Evolutionary conservation across 2,888 invertebrate species (phyloP), one percentile per base, ranked within the genome.

Genomic region (Kryphioiulus occultus): DNA sequence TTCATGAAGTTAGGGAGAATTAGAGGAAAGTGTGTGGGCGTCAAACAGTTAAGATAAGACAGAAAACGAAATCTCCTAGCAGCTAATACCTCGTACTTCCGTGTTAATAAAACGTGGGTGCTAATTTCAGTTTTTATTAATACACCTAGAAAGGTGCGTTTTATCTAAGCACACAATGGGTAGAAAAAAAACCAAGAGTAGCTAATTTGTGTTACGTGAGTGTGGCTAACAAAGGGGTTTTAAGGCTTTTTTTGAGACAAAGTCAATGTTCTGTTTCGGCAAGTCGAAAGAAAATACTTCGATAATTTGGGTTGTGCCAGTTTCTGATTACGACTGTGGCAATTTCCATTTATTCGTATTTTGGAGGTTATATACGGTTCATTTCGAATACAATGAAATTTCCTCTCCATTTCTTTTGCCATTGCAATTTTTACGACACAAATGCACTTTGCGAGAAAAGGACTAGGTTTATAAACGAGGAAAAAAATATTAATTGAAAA

Each of bases 251-350:
- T 26, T 9, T 9, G 10, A 68, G 26, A 68, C 68, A 68, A 68
- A 68, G 68, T 68, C 68, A 68, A 68, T 68, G 68, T 68, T 68
- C 68, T 68, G 68, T 68, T 68, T 68, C 68, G 68, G 26, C 68
- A 68, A 68, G 68, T 68, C 68, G 68, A 68, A 68, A 68, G 68
- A 68, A 68, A 68, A 68, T 68, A 68, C 68, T 68, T 68, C 68
- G 68, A 68, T 68, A 68, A 68, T 68, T 68, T 68, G 68, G 68
- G 68, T 68, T 68, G 68, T 68, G 68, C 68, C 68, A 68, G 68
- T 68, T 68, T 68, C 68, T 68, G 68, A 68, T 68, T 68, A 68
- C 68, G 68, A 68, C 59, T 59, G 68, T 68, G 22, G 68, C 68
- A 68, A 68, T 68, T 68, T 68, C 26, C 68, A 68, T 68, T 68